phyloP scores from a whole-genome alignment of 2,113 vertebrate genomes.

The Carettochelys insculpta region DNA sequence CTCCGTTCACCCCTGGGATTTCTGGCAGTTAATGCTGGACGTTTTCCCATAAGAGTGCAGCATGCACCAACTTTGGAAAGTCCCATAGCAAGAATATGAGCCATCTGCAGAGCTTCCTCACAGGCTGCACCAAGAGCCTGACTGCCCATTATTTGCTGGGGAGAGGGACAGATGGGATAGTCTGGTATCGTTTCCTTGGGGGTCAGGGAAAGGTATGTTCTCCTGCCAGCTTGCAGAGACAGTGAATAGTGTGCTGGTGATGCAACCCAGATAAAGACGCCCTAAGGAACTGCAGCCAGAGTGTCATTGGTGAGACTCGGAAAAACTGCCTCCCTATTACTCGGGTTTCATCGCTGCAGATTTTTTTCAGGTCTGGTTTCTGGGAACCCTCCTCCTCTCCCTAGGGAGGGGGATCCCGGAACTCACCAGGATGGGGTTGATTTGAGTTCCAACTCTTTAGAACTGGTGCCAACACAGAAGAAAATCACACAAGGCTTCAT shows the following conservation, averaged over 20 bases:
- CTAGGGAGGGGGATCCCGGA: slow-evolving; percentile 4
- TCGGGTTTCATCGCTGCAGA: background rate
- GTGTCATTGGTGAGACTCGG: background rate
- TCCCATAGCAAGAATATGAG: background rate
- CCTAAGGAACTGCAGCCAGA: background rate
- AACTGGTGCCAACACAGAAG: background rate
- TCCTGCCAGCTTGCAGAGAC: background rate
- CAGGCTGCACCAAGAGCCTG: fast-evolving
- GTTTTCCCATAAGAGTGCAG: background rate
- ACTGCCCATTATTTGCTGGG: background rate
- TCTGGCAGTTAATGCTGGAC: background rate
- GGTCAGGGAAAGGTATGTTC: background rate
- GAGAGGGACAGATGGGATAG: background rate
- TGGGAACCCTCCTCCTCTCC: slow-evolving; percentile 26
- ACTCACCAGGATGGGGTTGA: slow-evolving; percentile 46
- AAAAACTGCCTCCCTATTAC: background rate
- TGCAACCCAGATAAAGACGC: fast-evolving
- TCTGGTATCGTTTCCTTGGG: fast-evolving
- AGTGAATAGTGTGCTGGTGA: background rate
- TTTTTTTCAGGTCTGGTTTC: background rate
- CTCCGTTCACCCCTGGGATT: background rate
- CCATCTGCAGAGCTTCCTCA: background rate
- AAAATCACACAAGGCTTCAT: fast-evolving
- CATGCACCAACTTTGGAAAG: background rate
- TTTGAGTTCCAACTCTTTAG: slow-evolving; percentile 21